phyloP scores from a whole-genome alignment of 2,797 vertebrate species.

The Falco biarmicus region DNA sequence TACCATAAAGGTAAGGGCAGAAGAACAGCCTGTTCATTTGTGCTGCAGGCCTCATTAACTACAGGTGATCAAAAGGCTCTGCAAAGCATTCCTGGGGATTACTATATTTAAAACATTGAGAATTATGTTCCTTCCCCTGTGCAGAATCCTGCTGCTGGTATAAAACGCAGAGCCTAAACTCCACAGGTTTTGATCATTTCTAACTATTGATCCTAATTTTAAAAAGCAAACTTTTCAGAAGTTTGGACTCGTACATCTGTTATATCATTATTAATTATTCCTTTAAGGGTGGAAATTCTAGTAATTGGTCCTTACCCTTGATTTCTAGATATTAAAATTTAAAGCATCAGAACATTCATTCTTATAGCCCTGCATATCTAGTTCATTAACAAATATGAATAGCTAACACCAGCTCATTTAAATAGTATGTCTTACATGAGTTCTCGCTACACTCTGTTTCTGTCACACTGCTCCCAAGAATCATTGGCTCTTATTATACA shows the following conservation, averaged over 20 bases:
- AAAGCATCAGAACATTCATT: slow-evolving; percentile 91
- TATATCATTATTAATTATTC: slow-evolving; percentile 86
- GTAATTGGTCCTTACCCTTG: slow-evolving; percentile 88
- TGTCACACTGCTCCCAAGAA: slow-evolving; percentile 99
- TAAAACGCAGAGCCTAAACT: background rate
- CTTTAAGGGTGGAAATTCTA: slow-evolving; percentile 84
- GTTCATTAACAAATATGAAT: slow-evolving; percentile 99
- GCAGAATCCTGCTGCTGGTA: slow-evolving; percentile 33
- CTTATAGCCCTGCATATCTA: slow-evolving; percentile 90
- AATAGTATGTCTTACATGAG: slow-evolving; percentile 99
- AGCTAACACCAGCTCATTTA: slow-evolving; percentile 96
- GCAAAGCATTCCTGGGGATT: slow-evolving; percentile 58
- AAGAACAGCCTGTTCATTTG: slow-evolving; percentile 71
- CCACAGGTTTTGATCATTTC: slow-evolving; percentile 65
- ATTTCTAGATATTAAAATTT: slow-evolving; percentile 95
- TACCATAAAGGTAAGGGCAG: slow-evolving; percentile 81
- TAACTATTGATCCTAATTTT: slow-evolving; percentile 75
- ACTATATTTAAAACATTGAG: slow-evolving; percentile 47
- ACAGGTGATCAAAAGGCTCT: slow-evolving; percentile 78
- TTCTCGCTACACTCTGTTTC: slow-evolving; percentile 98
- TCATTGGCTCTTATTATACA: slow-evolving; percentile 99
- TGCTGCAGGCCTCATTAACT: slow-evolving; percentile 72
- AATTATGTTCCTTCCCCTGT: slow-evolving; percentile 49
- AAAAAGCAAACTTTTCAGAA: slow-evolving; percentile 75
- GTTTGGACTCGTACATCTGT: slow-evolving; percentile 81